Conservation (phyloP, 2,113 vertebrate species). For the Ptyas mucosa region DNA sequence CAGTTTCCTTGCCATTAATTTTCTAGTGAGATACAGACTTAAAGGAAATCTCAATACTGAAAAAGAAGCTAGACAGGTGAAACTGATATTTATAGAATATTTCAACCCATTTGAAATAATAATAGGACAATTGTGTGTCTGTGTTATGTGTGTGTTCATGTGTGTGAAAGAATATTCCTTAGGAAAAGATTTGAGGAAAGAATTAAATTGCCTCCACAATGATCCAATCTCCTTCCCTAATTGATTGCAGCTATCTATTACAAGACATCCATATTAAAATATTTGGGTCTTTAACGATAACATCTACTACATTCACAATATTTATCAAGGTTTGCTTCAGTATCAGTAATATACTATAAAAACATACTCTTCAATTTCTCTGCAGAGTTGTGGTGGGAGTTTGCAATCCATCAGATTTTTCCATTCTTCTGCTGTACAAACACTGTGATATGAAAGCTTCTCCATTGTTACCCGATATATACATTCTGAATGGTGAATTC, state of each 20-base stretch:
- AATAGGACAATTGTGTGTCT: neutral
- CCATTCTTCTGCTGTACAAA: slow-evolving; percentile 96
- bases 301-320: neutral
- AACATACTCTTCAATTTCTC: slow-evolving; percentile 89
- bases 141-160: neutral
- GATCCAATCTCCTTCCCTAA: neutral
- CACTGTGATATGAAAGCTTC: slow-evolving; percentile 96
- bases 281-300: neutral
- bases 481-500: slow-evolving; percentile 97
- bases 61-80: neutral
- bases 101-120: neutral
- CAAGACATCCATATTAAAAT: neutral
- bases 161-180: neutral
- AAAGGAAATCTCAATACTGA: neutral
- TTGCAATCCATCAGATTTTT: slow-evolving; percentile 86
- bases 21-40: neutral
- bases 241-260: neutral
- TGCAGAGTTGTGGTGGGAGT: slow-evolving; percentile 84
- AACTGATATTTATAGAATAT: neutral
- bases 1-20: neutral
- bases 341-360: neutral
- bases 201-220: neutral
- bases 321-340: neutral
- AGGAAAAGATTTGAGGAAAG: neutral
- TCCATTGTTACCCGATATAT: slow-evolving; percentile 99